Percentiles rank a stretch among this genome's conserved stretches.
Conservation (phyloP, 2,888 invertebrate species). For the Megalurothrips usitatus region DNA sequence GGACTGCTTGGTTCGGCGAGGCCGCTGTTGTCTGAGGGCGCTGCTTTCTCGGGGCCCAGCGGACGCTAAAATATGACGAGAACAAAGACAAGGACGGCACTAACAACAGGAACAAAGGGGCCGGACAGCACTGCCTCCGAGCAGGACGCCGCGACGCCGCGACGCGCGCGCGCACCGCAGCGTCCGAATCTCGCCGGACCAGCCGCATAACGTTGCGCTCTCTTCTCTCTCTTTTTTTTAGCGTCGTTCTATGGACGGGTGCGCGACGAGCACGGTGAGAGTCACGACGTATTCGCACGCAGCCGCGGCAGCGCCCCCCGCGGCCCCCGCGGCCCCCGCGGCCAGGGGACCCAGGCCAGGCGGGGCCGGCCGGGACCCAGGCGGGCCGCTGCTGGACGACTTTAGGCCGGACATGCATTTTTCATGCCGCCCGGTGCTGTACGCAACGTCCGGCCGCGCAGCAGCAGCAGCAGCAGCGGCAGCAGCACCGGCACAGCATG, state of each 20-base stretch:
- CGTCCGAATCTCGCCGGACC: too few species aligned
- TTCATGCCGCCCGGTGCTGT: not conserved
- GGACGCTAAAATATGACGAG: not conserved
- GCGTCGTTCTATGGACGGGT: too few species aligned
- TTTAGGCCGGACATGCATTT: conserved; percentile 20
- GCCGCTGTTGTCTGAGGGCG: not conserved
- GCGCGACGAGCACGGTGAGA: too few species aligned
- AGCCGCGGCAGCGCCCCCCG: too few species aligned
- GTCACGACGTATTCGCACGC: too few species aligned
- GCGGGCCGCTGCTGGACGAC: not conserved
- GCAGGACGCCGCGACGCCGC: too few species aligned
- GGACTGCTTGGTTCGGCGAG: not conserved
- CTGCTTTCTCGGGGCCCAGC: not conserved
- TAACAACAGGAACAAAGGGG: not conserved
- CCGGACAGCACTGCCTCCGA: not conserved
- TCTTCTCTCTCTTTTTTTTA: too few species aligned
- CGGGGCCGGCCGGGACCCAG: not conserved
- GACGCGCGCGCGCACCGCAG: too few species aligned
- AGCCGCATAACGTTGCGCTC: too few species aligned
- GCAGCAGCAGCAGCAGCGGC: not conserved
- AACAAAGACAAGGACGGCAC: not conserved
- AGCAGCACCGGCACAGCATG: not conserved
- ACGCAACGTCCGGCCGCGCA: not conserved
- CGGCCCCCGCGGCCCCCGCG: too few species aligned
- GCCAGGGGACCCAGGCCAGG: not conserved